Conservation (phyloP, 1,140 invertebrate species). For the Apocrypta bakeri region DNA sequence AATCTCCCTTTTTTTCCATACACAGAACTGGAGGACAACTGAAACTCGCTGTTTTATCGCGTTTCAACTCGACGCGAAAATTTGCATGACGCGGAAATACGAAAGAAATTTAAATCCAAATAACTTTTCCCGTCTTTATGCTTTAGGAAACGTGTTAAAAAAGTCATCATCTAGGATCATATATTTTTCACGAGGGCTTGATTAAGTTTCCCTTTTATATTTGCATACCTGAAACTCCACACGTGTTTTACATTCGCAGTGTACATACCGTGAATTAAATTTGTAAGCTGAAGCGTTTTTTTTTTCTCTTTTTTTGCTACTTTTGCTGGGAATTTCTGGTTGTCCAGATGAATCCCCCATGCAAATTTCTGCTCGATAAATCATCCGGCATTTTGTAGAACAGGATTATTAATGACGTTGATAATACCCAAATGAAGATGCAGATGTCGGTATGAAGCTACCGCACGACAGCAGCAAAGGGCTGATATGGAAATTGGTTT, state of each 20-base stretch:
- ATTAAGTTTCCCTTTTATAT: neutral
- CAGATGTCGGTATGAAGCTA: neutral
- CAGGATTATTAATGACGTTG: neutral
- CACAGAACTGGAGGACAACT: neutral
- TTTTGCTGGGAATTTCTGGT: no score
- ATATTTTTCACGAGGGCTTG: neutral
- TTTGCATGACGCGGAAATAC: neutral
- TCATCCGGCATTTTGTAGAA: no score
- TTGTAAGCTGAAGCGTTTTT: neutral
- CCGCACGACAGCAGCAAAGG: neutral
- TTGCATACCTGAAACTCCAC: neutral
- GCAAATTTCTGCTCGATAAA: no score
- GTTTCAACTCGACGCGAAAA: neutral
- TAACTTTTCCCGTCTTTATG: neutral
- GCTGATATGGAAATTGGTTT: slow-evolving; percentile 14
- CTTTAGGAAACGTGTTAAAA: neutral
- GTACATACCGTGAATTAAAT: no score
- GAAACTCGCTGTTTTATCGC: neutral
- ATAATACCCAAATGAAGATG: neutral
- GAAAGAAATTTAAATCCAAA: slow-evolving; percentile 11
- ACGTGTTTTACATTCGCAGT: neutral
- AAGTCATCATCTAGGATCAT: neutral
- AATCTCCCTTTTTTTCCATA: neutral
- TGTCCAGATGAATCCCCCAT: no score
- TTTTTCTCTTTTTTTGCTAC: no score